phyloP scores from a whole-genome alignment of 2,113 vertebrate genomes.

The Himantopus leucocephalus region DNA sequence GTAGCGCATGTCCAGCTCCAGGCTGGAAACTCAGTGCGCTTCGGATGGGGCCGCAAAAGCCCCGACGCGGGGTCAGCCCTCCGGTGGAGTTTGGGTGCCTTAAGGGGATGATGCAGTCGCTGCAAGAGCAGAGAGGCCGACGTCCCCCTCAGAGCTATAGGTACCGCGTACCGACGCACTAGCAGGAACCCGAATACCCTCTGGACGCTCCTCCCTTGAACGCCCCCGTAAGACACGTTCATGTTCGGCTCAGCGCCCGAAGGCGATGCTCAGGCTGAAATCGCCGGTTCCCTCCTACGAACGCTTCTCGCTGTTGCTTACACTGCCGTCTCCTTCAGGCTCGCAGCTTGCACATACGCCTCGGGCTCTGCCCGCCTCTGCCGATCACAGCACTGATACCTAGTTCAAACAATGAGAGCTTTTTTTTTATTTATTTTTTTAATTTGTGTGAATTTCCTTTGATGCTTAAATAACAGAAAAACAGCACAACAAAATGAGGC shows the following conservation, averaged over 20 bases:
- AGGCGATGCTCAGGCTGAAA: neutral
- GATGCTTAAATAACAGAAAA: neutral
- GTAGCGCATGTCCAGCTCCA: neutral
- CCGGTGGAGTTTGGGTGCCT: neutral
- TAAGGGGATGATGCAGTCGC: neutral
- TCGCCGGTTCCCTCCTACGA: neutral
- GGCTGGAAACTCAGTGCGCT: neutral
- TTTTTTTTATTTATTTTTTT: neutral
- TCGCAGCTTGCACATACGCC: neutral
- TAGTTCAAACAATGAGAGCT: neutral
- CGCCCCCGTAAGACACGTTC: neutral
- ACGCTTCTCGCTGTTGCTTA: neutral
- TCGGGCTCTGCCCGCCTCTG: neutral
- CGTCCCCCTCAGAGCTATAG: rapidly evolving
- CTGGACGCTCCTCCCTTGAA: neutral
- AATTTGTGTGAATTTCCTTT: neutral
- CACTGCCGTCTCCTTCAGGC: neutral
- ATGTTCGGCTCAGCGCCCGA: neutral
- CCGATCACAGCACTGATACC: neutral
- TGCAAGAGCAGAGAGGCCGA: neutral
- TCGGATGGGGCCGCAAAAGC: neutral
- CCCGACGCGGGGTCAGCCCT: neutral
- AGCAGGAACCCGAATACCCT: neutral
- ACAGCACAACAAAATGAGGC: neutral
- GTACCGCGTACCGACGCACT: rapidly evolving